Conservation (phyloP, 2,888 invertebrate species). For the Drosophila pseudotalamancana region DNA sequence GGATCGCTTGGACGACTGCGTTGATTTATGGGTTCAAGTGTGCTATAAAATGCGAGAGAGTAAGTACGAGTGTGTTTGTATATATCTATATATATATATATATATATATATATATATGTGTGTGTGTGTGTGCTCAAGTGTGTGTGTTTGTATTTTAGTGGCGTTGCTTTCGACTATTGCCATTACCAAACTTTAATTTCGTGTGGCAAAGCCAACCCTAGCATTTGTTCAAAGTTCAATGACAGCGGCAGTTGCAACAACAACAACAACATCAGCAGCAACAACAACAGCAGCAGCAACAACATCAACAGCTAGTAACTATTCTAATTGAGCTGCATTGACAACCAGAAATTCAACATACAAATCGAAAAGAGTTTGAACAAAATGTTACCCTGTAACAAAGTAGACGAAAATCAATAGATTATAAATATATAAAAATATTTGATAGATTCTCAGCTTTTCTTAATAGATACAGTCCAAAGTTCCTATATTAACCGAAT, state of each 20-base stretch:
- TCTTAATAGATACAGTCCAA: too few relatives aligned
- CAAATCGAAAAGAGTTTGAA: not conserved
- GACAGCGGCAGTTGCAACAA: slow-evolving; percentile 46
- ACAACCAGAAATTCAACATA: slow-evolving; percentile 22
- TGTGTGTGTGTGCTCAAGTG: not conserved
- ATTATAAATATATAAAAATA: too few relatives aligned
- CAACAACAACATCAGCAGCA: slow-evolving; percentile 1
- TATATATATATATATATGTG: not conserved
- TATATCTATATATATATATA: not conserved
- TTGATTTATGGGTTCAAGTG: slow-evolving; percentile 60
- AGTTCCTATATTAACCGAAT: too few relatives aligned
- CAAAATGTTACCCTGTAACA: not conserved
- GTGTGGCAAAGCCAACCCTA: slow-evolving; percentile 17
- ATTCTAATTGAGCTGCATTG: slow-evolving; percentile 61
- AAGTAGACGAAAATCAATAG: not conserved
- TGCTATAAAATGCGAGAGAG: slow-evolving; percentile 29
- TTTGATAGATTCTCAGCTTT: too few relatives aligned
- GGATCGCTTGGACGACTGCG: slow-evolving; percentile 41
- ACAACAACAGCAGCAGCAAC: not conserved
- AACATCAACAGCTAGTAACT: slow-evolving; percentile 18
- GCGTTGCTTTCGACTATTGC: slow-evolving; percentile 37
- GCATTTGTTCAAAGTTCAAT: slow-evolving; percentile 62
- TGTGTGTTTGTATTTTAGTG: slow-evolving; percentile 13
- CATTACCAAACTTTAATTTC: slow-evolving; percentile 46
- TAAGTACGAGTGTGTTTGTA: not conserved